Conservation (phyloP, 2,888 invertebrate genomes). For the Isotomurus palustris region DNA sequence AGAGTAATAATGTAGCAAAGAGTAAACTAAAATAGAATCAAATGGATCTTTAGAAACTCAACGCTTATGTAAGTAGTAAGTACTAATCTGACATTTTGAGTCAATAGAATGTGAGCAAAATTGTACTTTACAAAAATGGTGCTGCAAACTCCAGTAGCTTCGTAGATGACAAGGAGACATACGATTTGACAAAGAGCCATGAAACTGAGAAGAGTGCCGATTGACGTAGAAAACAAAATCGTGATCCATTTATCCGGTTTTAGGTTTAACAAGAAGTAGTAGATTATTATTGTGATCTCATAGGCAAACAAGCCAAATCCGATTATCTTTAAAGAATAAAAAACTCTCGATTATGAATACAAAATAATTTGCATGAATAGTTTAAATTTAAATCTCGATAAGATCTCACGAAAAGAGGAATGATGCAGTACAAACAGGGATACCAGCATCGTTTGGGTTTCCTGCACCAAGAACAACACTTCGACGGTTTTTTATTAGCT, state of each 20-base stretch:
- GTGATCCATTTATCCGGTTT: no score
- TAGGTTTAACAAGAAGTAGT: background rate
- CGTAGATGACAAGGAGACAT: conserved; percentile 16
- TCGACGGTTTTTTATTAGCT: no score
- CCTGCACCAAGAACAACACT: no score
- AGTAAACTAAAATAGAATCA: background rate
- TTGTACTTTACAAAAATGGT: conserved; percentile 14
- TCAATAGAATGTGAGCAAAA: background rate
- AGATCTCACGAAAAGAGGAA: background rate
- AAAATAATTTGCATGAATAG: no score
- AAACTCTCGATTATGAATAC: background rate
- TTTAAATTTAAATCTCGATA: no score
- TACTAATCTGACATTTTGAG: background rate
- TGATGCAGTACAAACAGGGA: background rate
- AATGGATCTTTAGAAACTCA: no score
- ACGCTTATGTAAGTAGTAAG: background rate
- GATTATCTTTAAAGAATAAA: background rate
- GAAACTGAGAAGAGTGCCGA: background rate
- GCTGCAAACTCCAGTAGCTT: conserved; percentile 9
- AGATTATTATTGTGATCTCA: background rate
- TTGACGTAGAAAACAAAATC: no score
- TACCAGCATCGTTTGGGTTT: background rate
- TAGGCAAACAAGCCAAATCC: background rate
- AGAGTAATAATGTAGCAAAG: background rate
- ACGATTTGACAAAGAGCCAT: conserved; percentile 13